Evolutionary conservation across 2,888 invertebrate genomes (phyloP).

Genomic region (Tupiocoris notatus): DNA sequence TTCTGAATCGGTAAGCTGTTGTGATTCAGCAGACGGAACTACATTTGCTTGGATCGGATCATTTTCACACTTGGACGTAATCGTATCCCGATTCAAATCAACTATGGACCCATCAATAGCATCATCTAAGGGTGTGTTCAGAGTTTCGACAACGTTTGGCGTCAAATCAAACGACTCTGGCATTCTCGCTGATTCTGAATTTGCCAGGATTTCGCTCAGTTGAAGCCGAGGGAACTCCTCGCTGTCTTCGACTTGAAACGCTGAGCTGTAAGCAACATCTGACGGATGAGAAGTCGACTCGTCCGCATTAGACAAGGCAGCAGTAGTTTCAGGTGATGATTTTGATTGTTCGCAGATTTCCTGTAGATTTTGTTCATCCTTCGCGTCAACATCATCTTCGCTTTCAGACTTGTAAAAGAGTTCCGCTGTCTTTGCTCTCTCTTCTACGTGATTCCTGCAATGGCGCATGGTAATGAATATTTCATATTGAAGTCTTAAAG

Average conservation of each 20-base stretch:
- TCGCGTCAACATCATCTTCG: slow-evolving; percentile 42
- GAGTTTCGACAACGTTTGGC: no score
- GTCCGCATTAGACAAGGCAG: not conserved
- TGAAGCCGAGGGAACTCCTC: slow-evolving; percentile 22
- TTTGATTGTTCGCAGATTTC: not conserved
- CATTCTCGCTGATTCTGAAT: no score
- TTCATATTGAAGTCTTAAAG: not conserved
- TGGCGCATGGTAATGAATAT: no score
- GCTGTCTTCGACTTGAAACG: not conserved
- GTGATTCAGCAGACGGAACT: not conserved
- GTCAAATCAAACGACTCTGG: no score
- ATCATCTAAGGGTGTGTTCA: no score
- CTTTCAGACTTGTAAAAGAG: slow-evolving; percentile 52
- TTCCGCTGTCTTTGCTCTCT: slow-evolving; percentile 55
- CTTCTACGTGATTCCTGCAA: slow-evolving; percentile 52
- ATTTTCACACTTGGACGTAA: not conserved
- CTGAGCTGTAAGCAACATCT: not conserved
- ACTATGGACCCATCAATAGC: no score
- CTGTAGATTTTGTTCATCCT: not conserved
- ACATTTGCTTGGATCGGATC: not conserved
- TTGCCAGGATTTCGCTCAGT: slow-evolving; percentile 4
- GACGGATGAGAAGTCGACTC: not conserved
- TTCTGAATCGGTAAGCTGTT: not conserved
- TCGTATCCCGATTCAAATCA: no score
- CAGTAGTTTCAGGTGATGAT: not conserved